Percentiles rank a stretch among this genome's conserved stretches.
Conservation (phyloP, 2,797 vertebrate species). For the Schizothorax lantsangensis region DNA sequence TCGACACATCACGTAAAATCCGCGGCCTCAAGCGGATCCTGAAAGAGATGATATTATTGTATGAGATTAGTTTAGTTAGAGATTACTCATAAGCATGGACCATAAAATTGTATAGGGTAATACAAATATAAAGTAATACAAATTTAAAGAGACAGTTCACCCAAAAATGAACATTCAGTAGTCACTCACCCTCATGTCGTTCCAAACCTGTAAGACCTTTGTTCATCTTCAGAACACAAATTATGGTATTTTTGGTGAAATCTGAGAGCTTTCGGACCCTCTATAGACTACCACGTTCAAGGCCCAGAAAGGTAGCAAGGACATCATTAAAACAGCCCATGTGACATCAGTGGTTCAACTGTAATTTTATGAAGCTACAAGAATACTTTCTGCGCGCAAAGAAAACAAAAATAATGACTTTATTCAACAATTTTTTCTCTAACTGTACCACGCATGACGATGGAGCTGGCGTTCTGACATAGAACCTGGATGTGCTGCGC, state of each 20-base stretch:
- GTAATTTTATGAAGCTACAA: too few relatives aligned
- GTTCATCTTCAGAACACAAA: not conserved
- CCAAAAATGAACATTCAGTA: not conserved
- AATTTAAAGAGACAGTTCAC: not conserved
- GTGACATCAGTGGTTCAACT: too few relatives aligned
- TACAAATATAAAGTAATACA: not conserved
- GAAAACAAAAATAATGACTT: not conserved
- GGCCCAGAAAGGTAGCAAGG: not conserved
- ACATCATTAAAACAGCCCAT: not conserved
- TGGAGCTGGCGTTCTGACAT: too few relatives aligned
- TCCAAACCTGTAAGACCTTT: not conserved
- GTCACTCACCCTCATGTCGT: not conserved
- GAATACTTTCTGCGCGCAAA: too few relatives aligned
- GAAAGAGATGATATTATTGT: conserved; percentile 24
- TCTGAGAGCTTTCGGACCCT: not conserved
- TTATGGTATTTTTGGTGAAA: not conserved
- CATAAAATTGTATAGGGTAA: not conserved
- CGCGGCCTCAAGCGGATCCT: conserved; percentile 89
- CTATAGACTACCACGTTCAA: not conserved
- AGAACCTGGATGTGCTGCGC: too few relatives aligned
- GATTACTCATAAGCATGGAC: not conserved
- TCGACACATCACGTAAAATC: conserved; percentile 84
- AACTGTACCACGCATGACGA: too few relatives aligned
- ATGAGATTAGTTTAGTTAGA: not conserved
- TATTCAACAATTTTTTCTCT: not conserved